These are phyloP conservation scores for Phyto melanocephala DNA, from an alignment of 2,888 invertebrate species.

Conservation along the genomic window DNA sequence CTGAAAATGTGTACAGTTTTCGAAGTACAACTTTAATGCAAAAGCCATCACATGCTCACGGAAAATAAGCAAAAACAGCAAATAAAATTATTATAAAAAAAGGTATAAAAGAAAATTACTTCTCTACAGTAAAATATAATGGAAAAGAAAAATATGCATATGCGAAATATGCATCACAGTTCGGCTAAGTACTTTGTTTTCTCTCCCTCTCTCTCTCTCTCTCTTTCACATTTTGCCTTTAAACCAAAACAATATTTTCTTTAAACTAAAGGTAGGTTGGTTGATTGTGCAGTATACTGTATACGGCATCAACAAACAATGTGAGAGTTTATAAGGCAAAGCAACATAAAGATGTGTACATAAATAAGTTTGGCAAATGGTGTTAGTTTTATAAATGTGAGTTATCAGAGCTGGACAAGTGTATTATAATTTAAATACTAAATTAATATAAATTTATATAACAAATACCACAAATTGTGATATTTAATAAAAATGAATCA, in stretches of 20 bases:
- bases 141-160: constrained; percentile 27
- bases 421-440: too few species aligned
- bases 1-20: constrained; percentile 4
- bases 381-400: too few species aligned
- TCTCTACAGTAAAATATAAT: not conserved
- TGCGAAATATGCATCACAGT: constrained; percentile 35
- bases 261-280: constrained; percentile 23
- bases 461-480: too few species aligned
- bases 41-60: constrained; percentile 12
- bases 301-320: not conserved
- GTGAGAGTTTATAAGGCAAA: not conserved
- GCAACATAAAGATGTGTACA: not conserved
- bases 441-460: too few species aligned
- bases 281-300: not conserved
- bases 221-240: constrained; percentile 28
- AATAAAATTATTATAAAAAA: not conserved
- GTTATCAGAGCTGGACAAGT: too few species aligned
- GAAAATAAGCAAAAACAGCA: not conserved
- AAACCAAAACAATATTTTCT: constrained; percentile 47
- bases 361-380: constrained; percentile 28
- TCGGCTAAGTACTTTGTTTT: constrained; percentile 34
- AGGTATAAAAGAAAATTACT: not conserved
- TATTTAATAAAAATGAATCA: too few species aligned
- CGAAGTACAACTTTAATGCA: not conserved
- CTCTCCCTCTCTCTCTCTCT: not conserved